Evolutionary conservation across 2,888 invertebrate species (phyloP).

Genomic region (Caenorhabditis japonica): DNA sequence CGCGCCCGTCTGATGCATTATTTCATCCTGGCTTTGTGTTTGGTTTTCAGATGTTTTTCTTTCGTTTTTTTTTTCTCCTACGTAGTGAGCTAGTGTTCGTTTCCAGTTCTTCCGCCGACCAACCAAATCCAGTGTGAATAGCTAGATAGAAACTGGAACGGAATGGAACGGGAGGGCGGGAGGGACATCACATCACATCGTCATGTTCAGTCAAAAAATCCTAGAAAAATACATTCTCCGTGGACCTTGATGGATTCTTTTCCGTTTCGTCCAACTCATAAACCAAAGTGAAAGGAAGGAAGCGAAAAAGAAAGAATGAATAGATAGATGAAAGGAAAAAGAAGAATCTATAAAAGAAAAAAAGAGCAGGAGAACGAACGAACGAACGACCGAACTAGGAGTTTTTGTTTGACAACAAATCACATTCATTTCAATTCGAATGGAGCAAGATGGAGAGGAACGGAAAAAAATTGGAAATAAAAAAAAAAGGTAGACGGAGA

Average conservation of each 20-base stretch:
- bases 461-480: background rate
- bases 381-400: constrained; percentile 40
- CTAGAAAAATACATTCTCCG: constrained; percentile 34
- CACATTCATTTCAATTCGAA: constrained; percentile 4
- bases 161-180: constrained; percentile 6
- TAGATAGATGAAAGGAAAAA: constrained; percentile 8
- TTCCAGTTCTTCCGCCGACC: no score
- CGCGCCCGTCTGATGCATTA: constrained; percentile 27
- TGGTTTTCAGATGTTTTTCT: no score
- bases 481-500: background rate
- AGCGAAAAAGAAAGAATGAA: constrained; percentile 23
- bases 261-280: no score
- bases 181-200: no score
- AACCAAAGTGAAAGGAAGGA: constrained; percentile 44
- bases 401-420: constrained; percentile 40
- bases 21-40: constrained; percentile 1
- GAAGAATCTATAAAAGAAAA: constrained; percentile 38
- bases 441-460: constrained; percentile 3
- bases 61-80: no score
- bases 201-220: constrained; percentile 36
- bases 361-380: constrained; percentile 47
- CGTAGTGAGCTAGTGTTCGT: no score
- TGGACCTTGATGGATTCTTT: constrained; percentile 49
- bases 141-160: constrained; percentile 17
- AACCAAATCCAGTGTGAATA: constrained; percentile 43